Conservation (phyloP, 2,113 vertebrate species). For the Strix aluco region DNA sequence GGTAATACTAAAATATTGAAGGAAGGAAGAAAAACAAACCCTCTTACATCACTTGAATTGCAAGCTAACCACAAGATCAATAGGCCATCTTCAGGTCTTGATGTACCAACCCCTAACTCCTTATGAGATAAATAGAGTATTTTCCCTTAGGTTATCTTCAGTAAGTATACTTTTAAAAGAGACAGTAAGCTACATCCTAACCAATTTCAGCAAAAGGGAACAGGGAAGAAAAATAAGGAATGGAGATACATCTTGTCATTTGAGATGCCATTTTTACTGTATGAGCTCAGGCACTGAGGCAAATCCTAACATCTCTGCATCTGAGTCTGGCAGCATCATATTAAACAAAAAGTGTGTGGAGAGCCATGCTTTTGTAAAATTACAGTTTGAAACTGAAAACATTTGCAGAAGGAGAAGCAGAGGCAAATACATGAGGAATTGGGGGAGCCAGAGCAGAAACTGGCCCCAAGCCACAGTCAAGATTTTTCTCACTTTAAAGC, state of each 20-base stretch:
- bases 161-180: neutral
- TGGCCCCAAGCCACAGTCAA: conserved; percentile 1
- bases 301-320: neutral
- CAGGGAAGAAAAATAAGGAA: neutral
- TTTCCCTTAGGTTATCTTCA: neutral
- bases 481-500: neutral
- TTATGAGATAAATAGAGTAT: neutral
- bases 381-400: neutral
- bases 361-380: neutral
- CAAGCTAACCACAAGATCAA: neutral
- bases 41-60: neutral
- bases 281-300: neutral
- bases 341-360: neutral
- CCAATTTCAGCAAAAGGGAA: neutral
- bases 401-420: neutral
- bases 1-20: neutral
- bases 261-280: neutral
- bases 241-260: neutral
- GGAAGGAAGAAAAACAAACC: neutral
- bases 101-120: neutral
- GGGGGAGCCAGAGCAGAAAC: neutral
- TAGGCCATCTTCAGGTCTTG: neutral
- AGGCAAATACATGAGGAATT: neutral
- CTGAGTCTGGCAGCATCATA: neutral
- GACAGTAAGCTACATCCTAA: neutral